Percentiles rank a stretch among this genome's conserved stretches.
phyloP scores from a whole-genome alignment of 2,888 invertebrate genomes.

The Aspidiotus rigidus region DNA sequence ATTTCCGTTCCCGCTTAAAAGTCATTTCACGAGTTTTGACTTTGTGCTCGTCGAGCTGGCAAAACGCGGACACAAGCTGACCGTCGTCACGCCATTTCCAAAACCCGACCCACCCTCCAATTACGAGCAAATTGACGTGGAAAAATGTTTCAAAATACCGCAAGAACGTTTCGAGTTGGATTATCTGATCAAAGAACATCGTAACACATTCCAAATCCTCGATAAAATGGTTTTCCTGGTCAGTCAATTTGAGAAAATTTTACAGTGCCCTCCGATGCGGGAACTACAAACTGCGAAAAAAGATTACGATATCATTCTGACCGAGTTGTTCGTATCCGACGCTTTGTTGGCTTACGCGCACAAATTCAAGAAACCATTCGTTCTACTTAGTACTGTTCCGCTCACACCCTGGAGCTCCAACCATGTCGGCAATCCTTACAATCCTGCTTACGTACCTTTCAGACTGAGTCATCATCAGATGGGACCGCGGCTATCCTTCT shows the following conservation, averaged over 20 bases:
- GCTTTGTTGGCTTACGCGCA: slow-evolving; percentile 59
- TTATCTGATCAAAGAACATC: not conserved
- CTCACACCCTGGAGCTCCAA: slow-evolving; percentile 10
- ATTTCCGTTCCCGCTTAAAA: not conserved
- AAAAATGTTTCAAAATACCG: slow-evolving; percentile 6
- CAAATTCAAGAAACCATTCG: slow-evolving; percentile 47
- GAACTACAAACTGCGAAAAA: slow-evolving; percentile 10
- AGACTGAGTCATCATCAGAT: not conserved
- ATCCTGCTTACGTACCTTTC: slow-evolving; percentile 1
- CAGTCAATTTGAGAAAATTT: slow-evolving; percentile 8
- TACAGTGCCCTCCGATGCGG: slow-evolving; percentile 13
- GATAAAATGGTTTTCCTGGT: not conserved
- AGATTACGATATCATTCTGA: slow-evolving; percentile 55
- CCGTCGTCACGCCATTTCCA: slow-evolving; percentile 23
- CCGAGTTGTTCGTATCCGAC: slow-evolving; percentile 63
- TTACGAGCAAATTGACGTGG: slow-evolving; percentile 11
- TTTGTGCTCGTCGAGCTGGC: not conserved
- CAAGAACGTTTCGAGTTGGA: not conserved
- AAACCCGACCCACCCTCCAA: not conserved
- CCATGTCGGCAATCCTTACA: slow-evolving; percentile 1
- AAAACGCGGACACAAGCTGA: slow-evolving; percentile 25
- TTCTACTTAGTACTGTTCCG: slow-evolving; percentile 12
- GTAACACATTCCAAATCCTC: not conserved
- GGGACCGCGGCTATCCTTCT: not conserved
- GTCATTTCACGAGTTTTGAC: not conserved